Evolutionary conservation across 2,113 vertebrate genomes (phyloP).

Genomic region (Atractosteus spatula): DNA sequence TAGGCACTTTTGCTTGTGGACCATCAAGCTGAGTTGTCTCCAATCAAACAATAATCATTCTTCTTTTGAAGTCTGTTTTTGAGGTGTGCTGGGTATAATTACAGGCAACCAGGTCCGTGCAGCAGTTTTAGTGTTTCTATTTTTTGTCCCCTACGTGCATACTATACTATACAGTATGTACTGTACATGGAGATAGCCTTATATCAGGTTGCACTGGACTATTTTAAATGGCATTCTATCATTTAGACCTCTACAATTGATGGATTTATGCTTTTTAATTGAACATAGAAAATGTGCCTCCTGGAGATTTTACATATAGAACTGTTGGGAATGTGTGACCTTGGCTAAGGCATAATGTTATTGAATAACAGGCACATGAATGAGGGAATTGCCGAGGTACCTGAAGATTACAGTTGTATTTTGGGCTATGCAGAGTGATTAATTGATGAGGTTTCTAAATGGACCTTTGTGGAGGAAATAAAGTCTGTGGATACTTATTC

Average conservation of each 20-base stretch:
- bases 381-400: slow-evolving; percentile 2
- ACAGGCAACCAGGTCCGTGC: slow-evolving; percentile 7
- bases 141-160: background rate
- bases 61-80: too few species aligned
- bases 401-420: slow-evolving; percentile 1
- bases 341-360: slow-evolving; percentile 14
- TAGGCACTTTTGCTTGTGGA: too few species aligned
- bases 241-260: background rate
- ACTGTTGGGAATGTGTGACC: background rate
- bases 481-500: slow-evolving; percentile 28
- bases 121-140: background rate
- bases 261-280: background rate
- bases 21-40: too few species aligned
- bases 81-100: too few species aligned
- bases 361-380: background rate
- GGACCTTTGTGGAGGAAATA: slow-evolving; percentile 15
- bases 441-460: slow-evolving; percentile 17
- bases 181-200: too few species aligned
- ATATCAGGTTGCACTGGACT: too few species aligned
- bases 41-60: too few species aligned
- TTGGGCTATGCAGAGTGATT: background rate
- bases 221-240: background rate
- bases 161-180: background rate
- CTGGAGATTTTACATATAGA: background rate
- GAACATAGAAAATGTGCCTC: slow-evolving; percentile 2